A percentile compares a stretch with the other conserved stretches of the same genome.
Evolutionary conservation across 2,888 invertebrate species (phyloP).

Genomic region (Papilio protenor): DNA sequence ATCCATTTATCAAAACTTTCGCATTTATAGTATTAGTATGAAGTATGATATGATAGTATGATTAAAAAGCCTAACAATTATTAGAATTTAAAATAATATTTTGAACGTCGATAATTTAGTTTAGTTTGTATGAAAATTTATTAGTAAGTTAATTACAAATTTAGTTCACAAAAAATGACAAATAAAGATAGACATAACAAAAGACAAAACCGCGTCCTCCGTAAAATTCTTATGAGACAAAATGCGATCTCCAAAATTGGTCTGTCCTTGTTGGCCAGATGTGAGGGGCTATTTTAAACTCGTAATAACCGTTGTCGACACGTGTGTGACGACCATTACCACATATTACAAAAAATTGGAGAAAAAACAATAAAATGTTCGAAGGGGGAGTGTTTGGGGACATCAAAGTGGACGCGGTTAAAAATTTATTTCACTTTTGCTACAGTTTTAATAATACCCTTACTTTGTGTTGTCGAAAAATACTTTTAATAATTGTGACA

Average conservation of each 20-base stretch:
- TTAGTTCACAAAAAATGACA: constrained; percentile 32
- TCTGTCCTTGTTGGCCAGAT: constrained; percentile 63
- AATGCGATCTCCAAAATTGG: constrained; percentile 72
- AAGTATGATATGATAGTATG: too few species aligned
- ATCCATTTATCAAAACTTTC: too few species aligned
- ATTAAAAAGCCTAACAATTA: too few species aligned
- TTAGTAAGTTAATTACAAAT: too few species aligned
- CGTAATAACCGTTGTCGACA: constrained; percentile 82
- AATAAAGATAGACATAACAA: neutral
- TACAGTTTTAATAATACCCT: constrained; percentile 5
- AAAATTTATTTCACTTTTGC: constrained; percentile 67
- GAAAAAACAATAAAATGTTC: constrained; percentile 80
- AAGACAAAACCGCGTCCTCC: constrained; percentile 40
- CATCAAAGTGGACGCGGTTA: constrained; percentile 68
- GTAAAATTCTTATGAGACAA: constrained; percentile 52
- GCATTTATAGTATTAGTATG: too few species aligned
- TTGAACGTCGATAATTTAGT: too few species aligned
- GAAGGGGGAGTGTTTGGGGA: constrained; percentile 58
- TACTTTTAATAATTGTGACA: neutral
- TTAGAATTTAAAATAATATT: too few species aligned
- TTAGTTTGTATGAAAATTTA: too few species aligned
- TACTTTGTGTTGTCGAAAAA: neutral
- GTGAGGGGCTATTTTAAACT: constrained; percentile 83
- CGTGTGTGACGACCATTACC: constrained; percentile 83
- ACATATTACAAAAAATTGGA: constrained; percentile 83